phyloP scores from a whole-genome alignment of 2,113 vertebrate species.

The Ellobius talpinus region DNA sequence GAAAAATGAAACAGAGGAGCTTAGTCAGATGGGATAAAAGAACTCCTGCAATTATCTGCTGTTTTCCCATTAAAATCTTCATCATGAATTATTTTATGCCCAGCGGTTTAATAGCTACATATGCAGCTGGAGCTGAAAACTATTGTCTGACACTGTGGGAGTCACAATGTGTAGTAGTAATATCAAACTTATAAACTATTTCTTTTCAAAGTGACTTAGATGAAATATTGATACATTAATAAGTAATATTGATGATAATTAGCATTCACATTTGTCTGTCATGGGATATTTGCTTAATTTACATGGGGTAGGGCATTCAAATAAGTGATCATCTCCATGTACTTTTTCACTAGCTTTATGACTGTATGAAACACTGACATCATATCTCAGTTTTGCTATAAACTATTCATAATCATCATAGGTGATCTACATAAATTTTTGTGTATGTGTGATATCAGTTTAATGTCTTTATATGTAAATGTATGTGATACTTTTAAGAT shows the following conservation, averaged over 20 bases:
- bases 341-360: not conserved
- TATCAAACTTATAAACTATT: constrained; percentile 49
- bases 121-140: constrained; percentile 57
- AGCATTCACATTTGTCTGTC: constrained; percentile 30
- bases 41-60: not conserved
- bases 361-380: not conserved
- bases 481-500: not conserved
- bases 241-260: constrained; percentile 53
- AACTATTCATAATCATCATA: not conserved
- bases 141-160: constrained; percentile 57
- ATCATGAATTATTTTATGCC: not conserved
- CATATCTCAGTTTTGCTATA: not conserved
- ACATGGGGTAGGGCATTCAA: not conserved
- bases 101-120: constrained; percentile 53
- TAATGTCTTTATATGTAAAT: not conserved
- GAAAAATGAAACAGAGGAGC: not conserved
- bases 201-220: constrained; percentile 35
- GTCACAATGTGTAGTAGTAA: constrained; percentile 34
- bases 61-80: constrained; percentile 59
- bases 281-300: constrained; percentile 29
- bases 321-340: not conserved
- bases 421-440: not conserved
- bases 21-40: not conserved
- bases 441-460: not conserved
- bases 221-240: constrained; percentile 45